Evolutionary conservation across 2,888 invertebrate genomes (phyloP).

Genomic region (Trissolcus japonicus): DNA sequence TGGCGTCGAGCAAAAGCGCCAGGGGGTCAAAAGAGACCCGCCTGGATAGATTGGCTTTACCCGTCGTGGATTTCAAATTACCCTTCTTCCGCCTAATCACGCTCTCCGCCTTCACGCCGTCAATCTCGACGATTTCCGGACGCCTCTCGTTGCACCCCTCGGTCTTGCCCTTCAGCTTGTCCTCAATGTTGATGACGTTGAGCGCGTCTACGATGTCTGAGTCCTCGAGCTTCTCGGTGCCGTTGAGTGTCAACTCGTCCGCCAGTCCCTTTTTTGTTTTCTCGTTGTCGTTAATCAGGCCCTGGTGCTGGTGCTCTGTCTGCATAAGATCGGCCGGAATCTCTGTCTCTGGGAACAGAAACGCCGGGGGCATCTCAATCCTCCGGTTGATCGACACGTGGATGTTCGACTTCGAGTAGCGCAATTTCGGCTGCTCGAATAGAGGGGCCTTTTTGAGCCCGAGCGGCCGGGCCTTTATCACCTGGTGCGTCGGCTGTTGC

Average conservation of each 20-base stretch:
- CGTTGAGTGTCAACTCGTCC: constrained; percentile 38
- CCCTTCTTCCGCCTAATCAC: constrained; percentile 87
- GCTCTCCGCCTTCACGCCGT: constrained; percentile 74
- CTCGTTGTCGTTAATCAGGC: constrained; percentile 66
- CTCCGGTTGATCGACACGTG: constrained; percentile 84
- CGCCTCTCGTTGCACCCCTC: constrained; percentile 59
- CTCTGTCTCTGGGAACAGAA: constrained; percentile 87
- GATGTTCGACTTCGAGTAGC: constrained; percentile 80
- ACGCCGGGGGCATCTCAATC: constrained; percentile 90
- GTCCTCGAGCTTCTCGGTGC: constrained; percentile 70
- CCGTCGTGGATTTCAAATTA: constrained; percentile 83
- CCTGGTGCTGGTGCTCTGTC: constrained; percentile 69
- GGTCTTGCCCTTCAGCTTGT: constrained; percentile 65
- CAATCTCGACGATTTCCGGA: constrained; percentile 58
- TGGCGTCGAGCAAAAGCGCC: constrained; percentile 96
- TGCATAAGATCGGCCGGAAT: constrained; percentile 79
- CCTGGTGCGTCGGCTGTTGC: constrained; percentile 59
- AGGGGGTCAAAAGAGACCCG: constrained; percentile 98
- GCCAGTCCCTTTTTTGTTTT: constrained; percentile 59
- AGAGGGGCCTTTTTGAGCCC: constrained; percentile 90
- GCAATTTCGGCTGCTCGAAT: constrained; percentile 87
- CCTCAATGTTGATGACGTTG: constrained; percentile 74
- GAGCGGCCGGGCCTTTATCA: constrained; percentile 88
- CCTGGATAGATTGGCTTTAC: constrained; percentile 85
- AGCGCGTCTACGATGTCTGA: constrained; percentile 74